Percentiles rank a stretch among this genome's conserved stretches.
Conservation (phyloP, 2,888 invertebrate species). For the Baronia brevicornis region DNA sequence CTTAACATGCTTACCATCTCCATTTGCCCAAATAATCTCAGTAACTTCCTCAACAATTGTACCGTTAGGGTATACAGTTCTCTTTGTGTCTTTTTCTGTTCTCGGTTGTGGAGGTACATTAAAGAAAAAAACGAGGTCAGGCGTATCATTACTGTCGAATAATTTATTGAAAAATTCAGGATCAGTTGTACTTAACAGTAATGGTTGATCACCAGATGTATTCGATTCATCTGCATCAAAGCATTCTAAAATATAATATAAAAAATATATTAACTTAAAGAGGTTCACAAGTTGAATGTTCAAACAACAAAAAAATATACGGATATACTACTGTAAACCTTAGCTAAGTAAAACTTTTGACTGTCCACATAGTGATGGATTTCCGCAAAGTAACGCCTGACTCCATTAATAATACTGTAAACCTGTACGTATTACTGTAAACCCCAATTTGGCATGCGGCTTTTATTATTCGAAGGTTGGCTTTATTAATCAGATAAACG, state of each 20-base stretch:
- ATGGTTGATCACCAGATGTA: conserved; percentile 14
- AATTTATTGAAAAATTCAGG: conserved; percentile 25
- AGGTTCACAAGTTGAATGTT: conserved; percentile 3
- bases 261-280: too few relatives aligned
- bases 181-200: conserved; percentile 18
- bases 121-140: conserved; percentile 31
- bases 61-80: conserved; percentile 39
- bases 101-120: conserved; percentile 28
- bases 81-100: conserved; percentile 32
- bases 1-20: conserved; percentile 11
- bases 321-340: too few relatives aligned
- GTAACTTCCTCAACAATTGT: conserved; percentile 35
- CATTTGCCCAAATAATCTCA: conserved; percentile 21
- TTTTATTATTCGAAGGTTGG: too few relatives aligned
- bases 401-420: too few relatives aligned
- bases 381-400: too few relatives aligned
- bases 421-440: too few relatives aligned
- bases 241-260: not conserved
- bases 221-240: too few relatives aligned
- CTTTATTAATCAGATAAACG: too few relatives aligned
- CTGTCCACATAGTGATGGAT: too few relatives aligned
- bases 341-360: too few relatives aligned
- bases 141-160: conserved; percentile 15
- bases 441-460: too few relatives aligned
- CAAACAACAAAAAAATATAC: conserved; percentile 1